Conservation (phyloP, 2,113 vertebrate species). For the Eleginops maclovinus region DNA sequence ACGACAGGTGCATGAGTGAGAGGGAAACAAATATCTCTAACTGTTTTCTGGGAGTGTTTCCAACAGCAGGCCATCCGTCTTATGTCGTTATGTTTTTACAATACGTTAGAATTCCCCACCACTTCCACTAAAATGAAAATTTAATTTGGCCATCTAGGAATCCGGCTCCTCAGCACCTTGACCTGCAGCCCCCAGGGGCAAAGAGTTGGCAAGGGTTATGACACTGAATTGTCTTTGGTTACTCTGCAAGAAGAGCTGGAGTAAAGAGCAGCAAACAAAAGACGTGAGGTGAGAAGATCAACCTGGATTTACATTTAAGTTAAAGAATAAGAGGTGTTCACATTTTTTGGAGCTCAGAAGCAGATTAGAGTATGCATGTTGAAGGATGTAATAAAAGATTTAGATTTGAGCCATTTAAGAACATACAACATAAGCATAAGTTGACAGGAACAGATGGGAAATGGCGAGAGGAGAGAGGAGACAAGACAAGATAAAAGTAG, state of each 20-base stretch:
- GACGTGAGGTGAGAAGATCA: background rate
- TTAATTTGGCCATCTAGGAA: constrained; percentile 38
- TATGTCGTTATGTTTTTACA: constrained; percentile 15
- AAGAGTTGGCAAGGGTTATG: constrained; percentile 41
- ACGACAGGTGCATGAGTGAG: constrained; percentile 28
- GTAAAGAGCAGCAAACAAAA: background rate
- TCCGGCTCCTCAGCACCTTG: constrained; percentile 13
- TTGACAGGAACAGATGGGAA: background rate
- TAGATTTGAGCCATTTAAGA: background rate
- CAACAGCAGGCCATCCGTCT: constrained; percentile 27
- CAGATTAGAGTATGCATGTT: background rate
- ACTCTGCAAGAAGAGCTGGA: constrained; percentile 8
- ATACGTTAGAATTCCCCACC: constrained; percentile 40
- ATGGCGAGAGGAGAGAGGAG: too few species aligned
- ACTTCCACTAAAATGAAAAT: constrained; percentile 48
- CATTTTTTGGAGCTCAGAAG: background rate
- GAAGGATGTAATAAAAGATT: background rate
- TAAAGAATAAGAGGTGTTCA: background rate
- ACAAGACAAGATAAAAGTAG: background rate
- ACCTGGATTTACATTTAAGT: constrained; percentile 1
- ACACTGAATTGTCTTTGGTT: constrained; percentile 33
- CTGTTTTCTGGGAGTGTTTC: constrained; percentile 41
- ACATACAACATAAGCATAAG: background rate
- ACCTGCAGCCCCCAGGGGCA: background rate
- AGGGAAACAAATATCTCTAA: too few species aligned